A percentile compares a stretch with the other conserved stretches of the same genome.
These are phyloP conservation scores for Lethrus apterus DNA, from an alignment of 1,140 invertebrate species.

Conservation along the genomic window DNA sequence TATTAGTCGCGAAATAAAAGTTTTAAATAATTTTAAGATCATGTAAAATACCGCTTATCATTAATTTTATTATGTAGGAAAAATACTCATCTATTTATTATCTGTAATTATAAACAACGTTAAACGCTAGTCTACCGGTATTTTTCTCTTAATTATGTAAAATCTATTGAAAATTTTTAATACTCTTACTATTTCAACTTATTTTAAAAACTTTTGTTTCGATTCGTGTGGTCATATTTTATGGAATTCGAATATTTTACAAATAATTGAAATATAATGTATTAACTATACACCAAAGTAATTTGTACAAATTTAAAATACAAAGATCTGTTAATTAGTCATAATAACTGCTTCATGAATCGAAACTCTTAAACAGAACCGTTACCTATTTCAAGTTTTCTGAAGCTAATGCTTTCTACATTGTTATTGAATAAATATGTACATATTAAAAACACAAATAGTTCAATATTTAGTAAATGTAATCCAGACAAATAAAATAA, in stretches of 20 bases:
- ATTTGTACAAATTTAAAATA: too few species aligned
- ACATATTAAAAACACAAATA: too few species aligned
- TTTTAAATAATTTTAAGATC: not conserved
- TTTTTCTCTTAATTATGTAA: not conserved
- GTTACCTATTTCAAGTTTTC: too few species aligned
- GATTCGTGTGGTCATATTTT: constrained; percentile 2
- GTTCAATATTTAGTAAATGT: too few species aligned
- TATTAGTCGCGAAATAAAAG: too few species aligned
- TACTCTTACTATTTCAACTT: constrained; percentile 1
- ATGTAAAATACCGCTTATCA: not conserved
- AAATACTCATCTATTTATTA: constrained; percentile 8
- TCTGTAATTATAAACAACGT: not conserved
- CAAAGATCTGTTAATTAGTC: too few species aligned
- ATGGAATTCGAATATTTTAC: constrained; percentile 2
- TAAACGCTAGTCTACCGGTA: constrained; percentile 9
- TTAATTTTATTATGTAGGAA: constrained; percentile 2
- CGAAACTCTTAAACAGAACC: too few species aligned
- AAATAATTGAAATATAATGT: not conserved
- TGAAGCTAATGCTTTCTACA: too few species aligned
- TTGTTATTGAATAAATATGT: too few species aligned
- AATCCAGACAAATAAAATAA: too few species aligned
- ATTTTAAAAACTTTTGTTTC: not conserved
- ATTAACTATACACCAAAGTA: too few species aligned
- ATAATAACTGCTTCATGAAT: too few species aligned
- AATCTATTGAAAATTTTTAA: not conserved